phyloP scores from a whole-genome alignment of 2,113 vertebrate species.

The Mobula birostris region DNA sequence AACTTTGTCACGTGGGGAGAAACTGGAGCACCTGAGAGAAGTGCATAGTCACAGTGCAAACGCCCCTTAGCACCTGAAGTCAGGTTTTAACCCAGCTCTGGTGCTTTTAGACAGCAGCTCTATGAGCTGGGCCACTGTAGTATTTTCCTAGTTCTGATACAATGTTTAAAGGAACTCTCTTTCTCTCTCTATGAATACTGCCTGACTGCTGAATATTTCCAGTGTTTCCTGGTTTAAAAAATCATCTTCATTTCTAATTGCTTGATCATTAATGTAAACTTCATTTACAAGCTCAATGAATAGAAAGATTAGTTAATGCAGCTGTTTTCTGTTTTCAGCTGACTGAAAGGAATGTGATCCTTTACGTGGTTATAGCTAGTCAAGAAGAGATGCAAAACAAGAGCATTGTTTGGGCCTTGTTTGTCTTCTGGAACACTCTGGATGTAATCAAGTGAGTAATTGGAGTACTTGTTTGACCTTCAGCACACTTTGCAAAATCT shows the following conservation, averaged over 20 bases:
- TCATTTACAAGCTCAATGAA: not conserved
- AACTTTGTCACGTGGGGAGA: too few relatives aligned
- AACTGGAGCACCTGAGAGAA: too few relatives aligned
- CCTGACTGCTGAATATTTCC: too few relatives aligned
- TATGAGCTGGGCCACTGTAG: too few relatives aligned
- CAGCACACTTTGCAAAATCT: not conserved
- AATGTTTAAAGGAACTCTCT: too few relatives aligned
- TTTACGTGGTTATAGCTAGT: conserved; percentile 74
- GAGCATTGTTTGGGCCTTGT: conserved; percentile 71
- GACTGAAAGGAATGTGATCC: conserved; percentile 72
- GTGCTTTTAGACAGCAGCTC: too few relatives aligned
- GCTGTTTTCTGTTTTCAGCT: conserved; percentile 60
- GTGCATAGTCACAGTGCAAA: too few relatives aligned
- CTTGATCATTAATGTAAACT: not conserved
- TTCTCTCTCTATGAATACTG: too few relatives aligned
- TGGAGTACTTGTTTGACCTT: not conserved
- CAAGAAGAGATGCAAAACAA: conserved; percentile 84
- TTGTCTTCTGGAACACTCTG: conserved; percentile 82
- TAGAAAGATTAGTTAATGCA: not conserved
- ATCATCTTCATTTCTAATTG: not conserved
- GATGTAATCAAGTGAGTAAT: conserved; percentile 75
- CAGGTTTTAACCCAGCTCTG: too few relatives aligned
- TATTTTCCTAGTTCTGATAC: too few relatives aligned
- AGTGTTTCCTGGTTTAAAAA: too few relatives aligned
- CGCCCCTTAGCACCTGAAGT: too few relatives aligned